Conservation (phyloP, 2,888 invertebrate genomes). For the Parnassius smintheus region DNA sequence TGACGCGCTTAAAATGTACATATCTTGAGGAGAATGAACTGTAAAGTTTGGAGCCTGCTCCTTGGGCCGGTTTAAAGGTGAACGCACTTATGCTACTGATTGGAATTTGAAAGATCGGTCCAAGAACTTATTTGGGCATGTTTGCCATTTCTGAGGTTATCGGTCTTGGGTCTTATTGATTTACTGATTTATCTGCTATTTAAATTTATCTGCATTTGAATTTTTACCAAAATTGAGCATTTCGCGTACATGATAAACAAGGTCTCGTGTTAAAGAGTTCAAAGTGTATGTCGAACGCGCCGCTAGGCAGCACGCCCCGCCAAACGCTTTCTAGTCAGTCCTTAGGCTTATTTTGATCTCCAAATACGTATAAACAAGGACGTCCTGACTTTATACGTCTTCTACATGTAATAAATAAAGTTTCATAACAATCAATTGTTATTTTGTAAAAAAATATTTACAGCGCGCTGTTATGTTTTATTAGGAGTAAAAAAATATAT, state of each 20-base stretch:
- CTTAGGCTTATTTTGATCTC: not conserved
- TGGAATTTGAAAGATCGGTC: slow-evolving; percentile 67
- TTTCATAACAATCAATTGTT: slow-evolving; percentile 13
- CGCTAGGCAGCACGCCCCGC: too few relatives aligned
- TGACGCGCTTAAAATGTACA: slow-evolving; percentile 57
- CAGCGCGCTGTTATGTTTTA: not conserved
- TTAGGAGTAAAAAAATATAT: not conserved
- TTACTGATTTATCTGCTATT: slow-evolving; percentile 54
- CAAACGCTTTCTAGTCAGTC: too few relatives aligned
- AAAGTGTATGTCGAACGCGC: too few relatives aligned
- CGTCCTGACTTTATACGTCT: slow-evolving; percentile 3
- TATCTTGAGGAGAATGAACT: slow-evolving; percentile 73
- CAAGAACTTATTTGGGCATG: slow-evolving; percentile 61
- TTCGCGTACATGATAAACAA: too few relatives aligned
- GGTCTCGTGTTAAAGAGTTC: too few relatives aligned
- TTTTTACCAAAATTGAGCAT: slow-evolving; percentile 34
- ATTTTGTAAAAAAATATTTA: slow-evolving; percentile 1
- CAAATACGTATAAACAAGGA: slow-evolving; percentile 4
- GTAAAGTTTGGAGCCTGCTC: slow-evolving; percentile 52
- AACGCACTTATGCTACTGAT: slow-evolving; percentile 63
- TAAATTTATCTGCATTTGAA: slow-evolving; percentile 35
- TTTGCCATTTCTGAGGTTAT: slow-evolving; percentile 68
- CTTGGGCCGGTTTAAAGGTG: slow-evolving; percentile 74
- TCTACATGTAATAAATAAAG: slow-evolving; percentile 11
- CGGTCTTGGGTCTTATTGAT: slow-evolving; percentile 58